Evolutionary conservation across 2,113 vertebrate species (phyloP), one percentile per base, ranked within the genome.

Genomic region (Tiliqua scincoides): DNA sequence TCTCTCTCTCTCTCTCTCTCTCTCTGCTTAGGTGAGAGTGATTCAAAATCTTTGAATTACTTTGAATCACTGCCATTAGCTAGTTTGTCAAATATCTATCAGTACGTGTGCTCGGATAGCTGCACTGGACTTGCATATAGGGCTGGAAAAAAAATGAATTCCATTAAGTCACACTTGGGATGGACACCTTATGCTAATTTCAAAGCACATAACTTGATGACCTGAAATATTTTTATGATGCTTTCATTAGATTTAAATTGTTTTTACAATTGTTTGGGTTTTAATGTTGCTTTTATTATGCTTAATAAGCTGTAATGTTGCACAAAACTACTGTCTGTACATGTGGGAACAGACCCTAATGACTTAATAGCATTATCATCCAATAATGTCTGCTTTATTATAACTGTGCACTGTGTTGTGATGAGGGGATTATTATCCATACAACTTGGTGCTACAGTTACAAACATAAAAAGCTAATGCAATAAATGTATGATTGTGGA

Each of bases 321-420:
- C 73, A 74, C 70, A 81, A 67, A 89, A 75, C 23, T 12, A 11
- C 18, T 84, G 40, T n/a, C 82, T 8, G 17, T 6, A 25, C 23
- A 74, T 81, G 37, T 63, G 71, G 61, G 62, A 82, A 32, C 30
- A 40, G 62, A 67, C 43, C 37, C 78, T 0, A 0, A 75, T 72
- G 84, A 79, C 67, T 93, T 89, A 61, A 82, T 85, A 67, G 68
- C 0, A 86, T 84, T 80, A 85, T 78, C 89, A 73, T 84, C 85
- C 88, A 87, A 83, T 4, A 62, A 85, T 61, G 25, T 17, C 40
- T 70, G 11, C 52, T 71, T 79, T 59, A 65, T 18, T 76, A 40
- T 1, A 73, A 72, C 4, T 88, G 27, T 83, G 89, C 84, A 86
- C 75, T 89, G 32, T 70, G 35, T 83, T 89, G 82, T 81, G 79